Percentiles rank a stretch among this genome's conserved stretches.
These are phyloP conservation scores for Palaemon carinicauda DNA, from an alignment of 1,140 invertebrate genomes.

Conservation along the genomic window DNA sequence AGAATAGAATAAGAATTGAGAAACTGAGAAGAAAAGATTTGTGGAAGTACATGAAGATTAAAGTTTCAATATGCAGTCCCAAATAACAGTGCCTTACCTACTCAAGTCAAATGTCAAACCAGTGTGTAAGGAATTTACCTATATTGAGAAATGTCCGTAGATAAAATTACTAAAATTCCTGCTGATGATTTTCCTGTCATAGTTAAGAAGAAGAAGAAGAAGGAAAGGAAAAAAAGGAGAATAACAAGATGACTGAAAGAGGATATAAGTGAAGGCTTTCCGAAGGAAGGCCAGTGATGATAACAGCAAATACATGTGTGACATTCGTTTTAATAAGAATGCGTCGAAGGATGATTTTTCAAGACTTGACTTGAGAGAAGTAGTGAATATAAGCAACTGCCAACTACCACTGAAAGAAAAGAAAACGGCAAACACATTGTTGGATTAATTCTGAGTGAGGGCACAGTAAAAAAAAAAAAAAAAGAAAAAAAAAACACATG, in stretches of 20 bases:
- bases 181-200: not conserved
- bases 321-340: not conserved
- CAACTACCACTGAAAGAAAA: no score
- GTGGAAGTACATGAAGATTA: no score
- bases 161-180: not conserved
- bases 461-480: no score
- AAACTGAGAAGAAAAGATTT: no score
- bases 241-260: not conserved
- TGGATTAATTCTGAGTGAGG: no score
- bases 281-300: not conserved
- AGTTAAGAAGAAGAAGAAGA: not conserved
- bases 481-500: no score
- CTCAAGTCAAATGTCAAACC: not conserved
- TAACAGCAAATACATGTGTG: not conserved
- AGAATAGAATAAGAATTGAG: no score
- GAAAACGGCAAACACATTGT: no score
- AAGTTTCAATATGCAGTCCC: no score
- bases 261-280: not conserved
- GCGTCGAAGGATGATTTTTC: not conserved
- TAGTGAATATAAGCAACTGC: not conserved
- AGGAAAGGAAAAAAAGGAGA: not conserved
- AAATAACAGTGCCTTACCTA: no score
- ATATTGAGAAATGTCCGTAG: not conserved
- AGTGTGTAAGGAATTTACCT: not conserved
- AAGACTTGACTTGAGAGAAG: not conserved